A percentile compares a stretch with the other conserved stretches of the same genome.
Conservation (phyloP, 2,113 vertebrate genomes). For the Mionectes macconnelli region DNA sequence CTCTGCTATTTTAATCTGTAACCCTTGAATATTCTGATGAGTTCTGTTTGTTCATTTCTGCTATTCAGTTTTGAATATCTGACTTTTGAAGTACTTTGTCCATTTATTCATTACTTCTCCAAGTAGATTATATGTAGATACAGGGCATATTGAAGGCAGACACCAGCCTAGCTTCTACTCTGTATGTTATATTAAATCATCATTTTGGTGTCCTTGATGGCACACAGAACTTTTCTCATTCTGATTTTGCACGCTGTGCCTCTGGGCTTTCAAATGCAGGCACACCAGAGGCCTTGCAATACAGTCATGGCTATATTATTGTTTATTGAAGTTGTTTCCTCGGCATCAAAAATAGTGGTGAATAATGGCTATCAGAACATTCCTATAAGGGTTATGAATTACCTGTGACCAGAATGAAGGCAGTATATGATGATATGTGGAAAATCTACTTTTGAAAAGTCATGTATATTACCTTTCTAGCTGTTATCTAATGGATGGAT, state of each 20-base stretch:
- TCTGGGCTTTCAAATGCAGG: not conserved
- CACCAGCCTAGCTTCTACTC: not conserved
- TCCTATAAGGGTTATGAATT: not conserved
- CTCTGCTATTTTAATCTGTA: not conserved
- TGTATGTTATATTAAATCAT: not conserved
- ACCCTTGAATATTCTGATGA: not conserved
- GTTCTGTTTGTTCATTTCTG: not conserved
- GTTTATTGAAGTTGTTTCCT: not conserved
- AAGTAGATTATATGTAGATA: not conserved
- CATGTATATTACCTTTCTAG: not conserved
- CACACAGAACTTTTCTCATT: not conserved
- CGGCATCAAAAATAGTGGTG: not conserved
- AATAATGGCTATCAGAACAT: not conserved
- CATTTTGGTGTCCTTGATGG: not conserved
- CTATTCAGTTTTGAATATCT: not conserved
- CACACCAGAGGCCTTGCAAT: rapidly evolving
- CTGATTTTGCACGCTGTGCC: not conserved
- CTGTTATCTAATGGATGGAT: not conserved
- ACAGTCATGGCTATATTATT: rapidly evolving
- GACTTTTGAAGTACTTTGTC: not conserved
- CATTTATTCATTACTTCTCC: not conserved
- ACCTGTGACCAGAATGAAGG: not conserved
- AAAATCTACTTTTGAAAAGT: not conserved
- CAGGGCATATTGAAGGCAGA: not conserved
- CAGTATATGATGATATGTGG: not conserved